Base-by-base conservation (phyloP, 1,140 invertebrate genomes). In the Diplogasteroides magnus region DNA sequence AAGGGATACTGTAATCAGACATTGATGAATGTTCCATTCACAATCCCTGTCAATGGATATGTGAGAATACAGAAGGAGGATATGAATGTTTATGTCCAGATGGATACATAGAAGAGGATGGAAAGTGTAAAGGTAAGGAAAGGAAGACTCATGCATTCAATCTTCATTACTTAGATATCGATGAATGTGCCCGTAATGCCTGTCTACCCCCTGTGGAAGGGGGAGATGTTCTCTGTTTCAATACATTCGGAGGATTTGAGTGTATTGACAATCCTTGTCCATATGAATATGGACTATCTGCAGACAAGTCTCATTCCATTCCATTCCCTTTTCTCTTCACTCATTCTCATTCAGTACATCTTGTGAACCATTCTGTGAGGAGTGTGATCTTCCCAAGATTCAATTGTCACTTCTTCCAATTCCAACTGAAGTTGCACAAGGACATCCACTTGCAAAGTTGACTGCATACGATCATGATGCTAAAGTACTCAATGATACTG, bases 1-100 rank as follows among this genome's bases (percentile, higher is more conserved):
- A 37, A 65, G 56, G 64, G 2, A 55, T 72, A 19, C 48, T 59
- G 19, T 57, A 67, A 58, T 25, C 23, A 56, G 77, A 78, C 60
- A 56, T 80, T 48, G 77, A 82, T 59, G 80, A 82, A 31, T 79
- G 78, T 31, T 69, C 72, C 6, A 73, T 79, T 55, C 69, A 80
- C 61, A 64, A 71, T 19, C 75, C 77, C 13, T 80, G 78, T 25
- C 68, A 79, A 31, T 76, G 66, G 37, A 67, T 77, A 60, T 80
- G 78, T 62, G 65, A 66, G 14, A 79, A 80, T 67, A 75, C 60
- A 1, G 58, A 68, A 2, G 79, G 79, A 14, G 31, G 61, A 14
- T 80, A 68, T 58, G 26, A 77, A 59, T 80, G 78, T 62, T 56
- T 31, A 31, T 80, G 78, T 67, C 78, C 78, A 55, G 68, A 74